Evolutionary conservation across 2,113 vertebrate species (phyloP).

Genomic region (Pitta sordida): DNA sequence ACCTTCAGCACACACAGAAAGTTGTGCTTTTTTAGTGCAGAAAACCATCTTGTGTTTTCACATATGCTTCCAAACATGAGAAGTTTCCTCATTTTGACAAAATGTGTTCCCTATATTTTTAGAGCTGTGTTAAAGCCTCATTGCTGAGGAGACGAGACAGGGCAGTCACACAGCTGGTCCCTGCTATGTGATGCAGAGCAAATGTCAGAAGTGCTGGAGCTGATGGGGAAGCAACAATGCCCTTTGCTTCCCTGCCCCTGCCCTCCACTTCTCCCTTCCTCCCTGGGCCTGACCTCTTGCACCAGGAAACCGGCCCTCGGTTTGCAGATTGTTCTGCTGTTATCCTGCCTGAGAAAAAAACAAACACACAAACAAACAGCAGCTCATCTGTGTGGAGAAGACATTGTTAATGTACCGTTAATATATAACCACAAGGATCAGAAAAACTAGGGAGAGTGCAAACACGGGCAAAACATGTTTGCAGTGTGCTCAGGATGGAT

Average conservation of each 20-base stretch:
- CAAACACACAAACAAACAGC: neutral
- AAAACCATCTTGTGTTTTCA: neutral
- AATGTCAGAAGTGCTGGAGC: neutral
- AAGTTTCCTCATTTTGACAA: constrained; percentile 15
- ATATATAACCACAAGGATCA: neutral
- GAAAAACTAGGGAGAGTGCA: neutral
- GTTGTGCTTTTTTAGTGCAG: neutral
- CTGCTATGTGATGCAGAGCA: fast-evolving
- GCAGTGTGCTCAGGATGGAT: constrained; percentile 56
- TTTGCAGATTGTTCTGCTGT: neutral
- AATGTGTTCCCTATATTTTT: neutral
- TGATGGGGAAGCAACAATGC: constrained; percentile 6
- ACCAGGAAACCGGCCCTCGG: neutral
- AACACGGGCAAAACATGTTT: constrained; percentile 3
- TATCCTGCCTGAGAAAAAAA: neutral
- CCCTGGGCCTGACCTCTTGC: neutral
- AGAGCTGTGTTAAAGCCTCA: neutral
- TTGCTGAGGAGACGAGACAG: neutral
- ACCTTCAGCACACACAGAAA: neutral
- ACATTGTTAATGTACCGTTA: no score
- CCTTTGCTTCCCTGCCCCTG: constrained; percentile 42
- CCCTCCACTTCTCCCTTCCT: constrained; percentile 43
- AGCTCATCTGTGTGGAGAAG: neutral
- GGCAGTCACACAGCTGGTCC: neutral
- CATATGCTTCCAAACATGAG: neutral